Conservation (phyloP, 2,888 invertebrate species). For the Drosophila helvetica region DNA sequence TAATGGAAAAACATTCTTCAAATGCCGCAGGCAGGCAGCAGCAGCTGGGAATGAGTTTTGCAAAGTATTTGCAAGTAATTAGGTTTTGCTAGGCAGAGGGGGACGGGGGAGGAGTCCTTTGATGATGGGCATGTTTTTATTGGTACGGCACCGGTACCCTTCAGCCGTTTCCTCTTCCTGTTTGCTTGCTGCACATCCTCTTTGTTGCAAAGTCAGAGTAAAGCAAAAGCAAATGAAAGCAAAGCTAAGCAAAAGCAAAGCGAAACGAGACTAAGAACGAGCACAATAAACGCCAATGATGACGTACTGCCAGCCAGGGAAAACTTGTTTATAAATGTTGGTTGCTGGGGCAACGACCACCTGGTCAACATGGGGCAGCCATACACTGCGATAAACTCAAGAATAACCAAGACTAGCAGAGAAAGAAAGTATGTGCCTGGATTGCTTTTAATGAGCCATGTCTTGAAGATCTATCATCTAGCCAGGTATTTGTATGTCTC, state of each 20-base stretch:
- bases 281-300: constrained; percentile 42
- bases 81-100: constrained; percentile 44
- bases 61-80: constrained; percentile 73
- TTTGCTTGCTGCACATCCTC: constrained; percentile 33
- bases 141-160: constrained; percentile 9
- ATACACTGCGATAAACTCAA: constrained; percentile 6
- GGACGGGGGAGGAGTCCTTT: constrained; percentile 28
- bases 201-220: constrained; percentile 44
- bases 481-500: neutral
- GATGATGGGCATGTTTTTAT: constrained; percentile 27
- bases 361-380: constrained; percentile 41
- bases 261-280: constrained; percentile 22
- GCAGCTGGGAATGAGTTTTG: constrained; percentile 39
- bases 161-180: constrained; percentile 43
- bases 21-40: constrained; percentile 16
- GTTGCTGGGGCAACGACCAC: constrained; percentile 76
- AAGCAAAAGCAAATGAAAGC: constrained; percentile 29
- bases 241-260: constrained; percentile 3
- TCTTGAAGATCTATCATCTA: neutral
- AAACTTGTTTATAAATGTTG: constrained; percentile 77
- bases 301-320: constrained; percentile 52
- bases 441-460: constrained; percentile 2
- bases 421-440: constrained; percentile 1
- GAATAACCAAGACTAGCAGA: neutral
- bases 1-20: constrained; percentile 26